Evolutionary conservation across 2,888 invertebrate genomes (phyloP).

Genomic region (Metopia argyrocephala): DNA sequence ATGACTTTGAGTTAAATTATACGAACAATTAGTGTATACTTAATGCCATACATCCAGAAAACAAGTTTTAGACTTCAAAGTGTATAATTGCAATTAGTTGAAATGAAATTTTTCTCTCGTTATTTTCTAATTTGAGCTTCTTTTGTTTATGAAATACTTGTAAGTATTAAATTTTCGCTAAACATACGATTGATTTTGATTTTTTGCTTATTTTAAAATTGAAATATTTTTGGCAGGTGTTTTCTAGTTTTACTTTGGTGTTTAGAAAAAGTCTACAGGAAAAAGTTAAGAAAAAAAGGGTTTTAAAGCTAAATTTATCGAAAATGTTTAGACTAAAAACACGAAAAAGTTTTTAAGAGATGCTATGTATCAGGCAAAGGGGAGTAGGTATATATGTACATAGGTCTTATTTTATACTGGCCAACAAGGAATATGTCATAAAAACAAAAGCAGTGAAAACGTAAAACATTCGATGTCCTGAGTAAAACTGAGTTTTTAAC

Average conservation of each 20-base stretch:
- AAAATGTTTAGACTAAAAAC: no score
- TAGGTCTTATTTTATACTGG: no score
- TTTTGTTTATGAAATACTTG: background rate
- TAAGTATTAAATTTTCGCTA: background rate
- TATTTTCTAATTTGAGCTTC: background rate
- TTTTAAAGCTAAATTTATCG: no score
- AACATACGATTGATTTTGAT: background rate
- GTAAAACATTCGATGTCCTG: no score
- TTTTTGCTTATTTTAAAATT: background rate
- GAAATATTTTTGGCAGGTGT: no score
- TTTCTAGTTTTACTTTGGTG: no score
- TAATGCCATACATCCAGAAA: background rate
- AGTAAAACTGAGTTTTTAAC: no score
- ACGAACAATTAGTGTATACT: conserved; percentile 23
- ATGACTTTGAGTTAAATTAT: conserved; percentile 30
- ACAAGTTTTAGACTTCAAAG: conserved; percentile 25
- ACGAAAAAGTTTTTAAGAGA: no score
- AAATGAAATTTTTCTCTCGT: conserved; percentile 20
- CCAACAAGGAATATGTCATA: no score
- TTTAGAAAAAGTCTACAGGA: background rate
- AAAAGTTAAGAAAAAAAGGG: background rate
- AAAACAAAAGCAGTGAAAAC: no score
- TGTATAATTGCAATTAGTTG: conserved; percentile 37
- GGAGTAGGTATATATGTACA: no score
- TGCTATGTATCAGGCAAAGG: no score